phyloP scores from a whole-genome alignment of 1,140 invertebrate species.

The Halyomorpha halys region DNA sequence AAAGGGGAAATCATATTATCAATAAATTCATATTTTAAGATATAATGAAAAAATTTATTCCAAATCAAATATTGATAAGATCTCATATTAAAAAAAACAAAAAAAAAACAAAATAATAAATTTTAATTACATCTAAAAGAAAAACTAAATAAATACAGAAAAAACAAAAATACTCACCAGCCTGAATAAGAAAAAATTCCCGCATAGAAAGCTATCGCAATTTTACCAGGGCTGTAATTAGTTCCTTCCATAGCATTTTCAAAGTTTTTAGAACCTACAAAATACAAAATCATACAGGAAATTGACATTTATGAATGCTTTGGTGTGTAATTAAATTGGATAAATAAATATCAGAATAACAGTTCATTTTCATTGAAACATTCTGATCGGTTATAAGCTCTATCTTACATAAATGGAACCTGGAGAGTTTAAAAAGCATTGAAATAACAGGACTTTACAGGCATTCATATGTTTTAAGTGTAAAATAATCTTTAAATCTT shows the following conservation, averaged over 20 bases:
- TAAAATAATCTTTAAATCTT: no score
- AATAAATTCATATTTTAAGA: no score
- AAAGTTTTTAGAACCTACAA: conserved; percentile 60
- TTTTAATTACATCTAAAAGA: conserved; percentile 22
- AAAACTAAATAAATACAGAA: conserved; percentile 13
- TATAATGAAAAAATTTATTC: no score
- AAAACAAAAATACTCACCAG: conserved; percentile 49
- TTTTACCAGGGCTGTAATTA: conserved; percentile 64
- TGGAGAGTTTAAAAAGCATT: no score
- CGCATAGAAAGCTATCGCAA: conserved; percentile 86
- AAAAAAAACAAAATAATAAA: neutral
- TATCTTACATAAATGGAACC: no score
- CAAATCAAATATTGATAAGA: no score
- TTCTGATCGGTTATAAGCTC: neutral
- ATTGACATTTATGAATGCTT: neutral
- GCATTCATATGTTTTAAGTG: no score
- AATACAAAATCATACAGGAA: conserved; percentile 4
- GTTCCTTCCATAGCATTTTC: conserved; percentile 66
- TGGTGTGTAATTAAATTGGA: neutral
- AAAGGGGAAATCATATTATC: no score
- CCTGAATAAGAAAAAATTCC: conserved; percentile 95
- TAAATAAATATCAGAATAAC: neutral
- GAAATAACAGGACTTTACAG: no score
- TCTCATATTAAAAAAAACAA: no score
- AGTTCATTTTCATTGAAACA: neutral